Evolutionary conservation across 2,113 vertebrate genomes (phyloP).

Genomic region (Cephalopholis sonnerati): DNA sequence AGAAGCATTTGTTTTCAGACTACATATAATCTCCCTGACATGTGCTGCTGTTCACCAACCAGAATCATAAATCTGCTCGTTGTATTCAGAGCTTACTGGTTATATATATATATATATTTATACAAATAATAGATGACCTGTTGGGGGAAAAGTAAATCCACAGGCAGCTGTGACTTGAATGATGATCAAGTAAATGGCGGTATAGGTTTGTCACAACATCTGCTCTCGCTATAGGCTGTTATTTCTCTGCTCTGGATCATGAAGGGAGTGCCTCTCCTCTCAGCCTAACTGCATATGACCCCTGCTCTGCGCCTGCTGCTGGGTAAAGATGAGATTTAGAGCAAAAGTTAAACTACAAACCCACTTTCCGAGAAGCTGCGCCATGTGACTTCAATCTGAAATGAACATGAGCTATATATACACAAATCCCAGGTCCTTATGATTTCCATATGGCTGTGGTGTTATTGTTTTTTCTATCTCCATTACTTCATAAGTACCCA

Average conservation of each 20-base stretch:
- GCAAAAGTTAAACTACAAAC: conserved; percentile 71
- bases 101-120: neutral
- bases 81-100: conserved; percentile 37
- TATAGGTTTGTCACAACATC: conserved; percentile 63
- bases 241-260: conserved; percentile 59
- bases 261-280: conserved; percentile 58
- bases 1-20: conserved; percentile 65
- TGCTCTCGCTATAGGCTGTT: conserved; percentile 59
- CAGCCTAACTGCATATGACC: conserved; percentile 60
- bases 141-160: conserved; percentile 51
- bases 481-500: conserved; percentile 74
- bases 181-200: conserved; percentile 56
- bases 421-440: conserved; percentile 77
- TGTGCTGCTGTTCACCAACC: conserved; percentile 39
- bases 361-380: conserved; percentile 55
- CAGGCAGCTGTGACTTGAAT: conserved; percentile 61
- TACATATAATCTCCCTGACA: conserved; percentile 36
- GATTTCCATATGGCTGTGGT: conserved; percentile 84
- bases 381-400: conserved; percentile 81
- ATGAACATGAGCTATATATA: conserved; percentile 79
- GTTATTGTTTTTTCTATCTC: conserved; percentile 80
- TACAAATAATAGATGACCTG: conserved; percentile 64
- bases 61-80: conserved; percentile 49
- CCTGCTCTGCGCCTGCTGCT: conserved; percentile 69
- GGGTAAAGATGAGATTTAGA: conserved; percentile 74